Conservation (phyloP, 1,140 invertebrate genomes). For the Asobara japonica region DNA sequence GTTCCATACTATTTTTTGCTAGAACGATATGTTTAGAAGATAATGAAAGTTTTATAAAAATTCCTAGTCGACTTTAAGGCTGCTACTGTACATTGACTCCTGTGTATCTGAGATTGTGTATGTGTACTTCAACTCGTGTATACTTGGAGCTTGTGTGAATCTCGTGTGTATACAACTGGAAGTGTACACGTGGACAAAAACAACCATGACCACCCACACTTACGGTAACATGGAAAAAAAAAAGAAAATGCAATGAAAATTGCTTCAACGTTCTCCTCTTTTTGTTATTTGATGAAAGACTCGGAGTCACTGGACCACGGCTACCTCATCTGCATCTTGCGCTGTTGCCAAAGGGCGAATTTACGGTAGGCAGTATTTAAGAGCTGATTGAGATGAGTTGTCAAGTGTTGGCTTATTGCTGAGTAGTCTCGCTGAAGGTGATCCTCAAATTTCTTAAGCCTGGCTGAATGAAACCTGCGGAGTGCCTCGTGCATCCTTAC, state of each 20-base stretch:
- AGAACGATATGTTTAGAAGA: too few species aligned
- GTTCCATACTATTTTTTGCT: too few species aligned
- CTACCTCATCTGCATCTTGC: constrained; percentile 76
- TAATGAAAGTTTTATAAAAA: too few species aligned
- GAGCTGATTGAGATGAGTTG: constrained; percentile 87
- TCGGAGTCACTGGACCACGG: constrained; percentile 46
- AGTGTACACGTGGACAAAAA: too few species aligned
- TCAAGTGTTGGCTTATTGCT: constrained; percentile 81
- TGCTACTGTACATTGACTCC: too few species aligned
- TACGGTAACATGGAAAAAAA: constrained; percentile 37
- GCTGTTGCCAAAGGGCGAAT: constrained; percentile 85
- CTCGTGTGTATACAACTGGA: too few species aligned
- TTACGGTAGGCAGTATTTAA: constrained; percentile 84
- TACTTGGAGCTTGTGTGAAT: too few species aligned
- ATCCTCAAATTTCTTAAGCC: constrained; percentile 87
- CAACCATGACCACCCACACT: not conserved
- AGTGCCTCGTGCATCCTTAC: constrained; percentile 88
- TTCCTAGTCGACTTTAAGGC: too few species aligned
- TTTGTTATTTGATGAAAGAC: constrained; percentile 32
- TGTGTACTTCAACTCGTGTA: too few species aligned
- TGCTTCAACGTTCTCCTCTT: constrained; percentile 30
- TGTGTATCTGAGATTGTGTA: too few species aligned
- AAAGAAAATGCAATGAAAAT: constrained; percentile 43
- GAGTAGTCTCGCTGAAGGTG: constrained; percentile 81
- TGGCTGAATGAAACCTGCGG: constrained; percentile 86